phyloP scores from a whole-genome alignment of 2,113 vertebrate species.

The Merops nubicus region DNA sequence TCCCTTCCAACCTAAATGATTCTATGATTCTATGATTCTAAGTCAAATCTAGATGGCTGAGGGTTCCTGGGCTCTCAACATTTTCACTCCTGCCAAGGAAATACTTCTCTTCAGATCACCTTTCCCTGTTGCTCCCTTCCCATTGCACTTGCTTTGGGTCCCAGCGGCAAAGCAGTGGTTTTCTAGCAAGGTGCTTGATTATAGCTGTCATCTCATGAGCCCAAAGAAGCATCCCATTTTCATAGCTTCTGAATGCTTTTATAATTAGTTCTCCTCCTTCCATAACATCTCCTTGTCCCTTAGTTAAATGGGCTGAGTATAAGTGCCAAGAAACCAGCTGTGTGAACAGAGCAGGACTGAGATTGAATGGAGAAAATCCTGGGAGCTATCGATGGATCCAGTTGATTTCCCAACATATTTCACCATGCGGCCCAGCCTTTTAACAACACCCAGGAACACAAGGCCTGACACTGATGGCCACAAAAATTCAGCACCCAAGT shows the following conservation, averaged over 20 bases:
- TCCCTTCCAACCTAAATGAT: too few relatives aligned
- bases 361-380: not conserved
- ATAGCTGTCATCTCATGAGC: constrained; percentile 6
- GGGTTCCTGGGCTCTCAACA: not conserved
- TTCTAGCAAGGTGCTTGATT: constrained; percentile 30
- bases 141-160: not conserved
- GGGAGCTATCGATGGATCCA: not conserved
- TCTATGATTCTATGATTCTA: too few relatives aligned
- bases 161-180: not conserved
- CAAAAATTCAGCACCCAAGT: not conserved
- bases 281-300: not conserved
- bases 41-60: not conserved
- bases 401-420: not conserved
- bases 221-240: constrained; percentile 21
- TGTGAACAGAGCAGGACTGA: not conserved
- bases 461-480: not conserved
- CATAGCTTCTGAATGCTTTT: constrained; percentile 4
- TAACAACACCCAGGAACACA: not conserved
- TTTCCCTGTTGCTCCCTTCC: not conserved
- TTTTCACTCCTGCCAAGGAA: not conserved
- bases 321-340: constrained; percentile 33
- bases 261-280: constrained; percentile 26
- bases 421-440: not conserved
- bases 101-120: too few relatives aligned
- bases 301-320: constrained; percentile 37